phyloP scores from a whole-genome alignment of 2,888 invertebrate species.

The Cotesia congregata region DNA sequence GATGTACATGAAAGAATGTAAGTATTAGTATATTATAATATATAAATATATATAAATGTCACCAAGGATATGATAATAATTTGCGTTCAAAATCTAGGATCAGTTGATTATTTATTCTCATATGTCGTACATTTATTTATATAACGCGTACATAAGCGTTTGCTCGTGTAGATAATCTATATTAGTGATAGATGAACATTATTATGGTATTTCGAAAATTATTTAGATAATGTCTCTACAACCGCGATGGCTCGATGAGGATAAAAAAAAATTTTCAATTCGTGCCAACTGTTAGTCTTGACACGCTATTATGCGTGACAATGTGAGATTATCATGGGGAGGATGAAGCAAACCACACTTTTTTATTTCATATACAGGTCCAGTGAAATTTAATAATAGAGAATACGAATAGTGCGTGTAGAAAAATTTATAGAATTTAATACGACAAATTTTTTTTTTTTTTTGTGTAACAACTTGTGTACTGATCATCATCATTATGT shows the following conservation, averaged over 20 bases:
- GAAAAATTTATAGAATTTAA: constrained; percentile 16
- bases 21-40: constrained; percentile 38
- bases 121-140: constrained; percentile 60
- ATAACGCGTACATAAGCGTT: constrained; percentile 57
- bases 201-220: constrained; percentile 47
- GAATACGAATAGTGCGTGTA: constrained; percentile 39
- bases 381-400: constrained; percentile 37
- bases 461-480: background rate
- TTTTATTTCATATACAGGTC: background rate
- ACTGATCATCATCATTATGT: background rate
- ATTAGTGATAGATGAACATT: constrained; percentile 45
- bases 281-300: constrained; percentile 48
- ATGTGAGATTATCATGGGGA: constrained; percentile 45
- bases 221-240: constrained; percentile 63
- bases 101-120: constrained; percentile 69
- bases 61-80: constrained; percentile 37
- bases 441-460: background rate
- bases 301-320: constrained; percentile 51
- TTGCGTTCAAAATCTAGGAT: constrained; percentile 52
- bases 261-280: constrained; percentile 46
- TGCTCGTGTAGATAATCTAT: constrained; percentile 57
- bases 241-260: constrained; percentile 64
- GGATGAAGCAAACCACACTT: background rate
- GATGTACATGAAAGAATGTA: constrained; percentile 43
- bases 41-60: constrained; percentile 39